These are phyloP conservation scores for Thrips palmi DNA, from an alignment of 1,140 invertebrate species.

Conservation along the genomic window DNA sequence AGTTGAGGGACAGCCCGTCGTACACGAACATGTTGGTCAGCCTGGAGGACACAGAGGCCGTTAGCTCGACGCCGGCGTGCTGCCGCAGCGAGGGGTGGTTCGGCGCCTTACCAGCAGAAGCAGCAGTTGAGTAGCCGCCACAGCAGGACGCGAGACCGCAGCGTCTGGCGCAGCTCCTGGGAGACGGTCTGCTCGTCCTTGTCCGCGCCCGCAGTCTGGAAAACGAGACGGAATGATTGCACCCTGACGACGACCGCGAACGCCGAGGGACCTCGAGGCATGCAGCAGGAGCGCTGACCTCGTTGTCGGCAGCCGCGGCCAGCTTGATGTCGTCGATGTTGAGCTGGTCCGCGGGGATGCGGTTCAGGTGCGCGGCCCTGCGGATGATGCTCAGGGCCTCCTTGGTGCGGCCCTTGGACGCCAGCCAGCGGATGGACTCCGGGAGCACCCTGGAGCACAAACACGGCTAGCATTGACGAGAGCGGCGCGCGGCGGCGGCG, in stretches of 20 bases:
- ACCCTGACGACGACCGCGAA: constrained; percentile 19
- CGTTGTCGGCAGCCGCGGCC: constrained; percentile 12
- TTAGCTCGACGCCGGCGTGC: constrained; percentile 1
- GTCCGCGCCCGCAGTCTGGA: background rate
- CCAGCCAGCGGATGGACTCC: constrained; percentile 41
- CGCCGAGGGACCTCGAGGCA: constrained; percentile 26
- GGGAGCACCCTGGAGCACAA: constrained; percentile 39
- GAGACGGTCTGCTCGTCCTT: background rate
- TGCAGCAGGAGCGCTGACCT: constrained; percentile 21
- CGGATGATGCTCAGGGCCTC: constrained; percentile 32
- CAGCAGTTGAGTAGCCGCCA: constrained; percentile 39
- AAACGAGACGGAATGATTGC: constrained; percentile 4
- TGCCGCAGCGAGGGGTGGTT: background rate
- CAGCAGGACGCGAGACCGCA: constrained; percentile 31
- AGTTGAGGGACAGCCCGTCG: constrained; percentile 49
- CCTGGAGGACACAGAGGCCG: constrained; percentile 27
- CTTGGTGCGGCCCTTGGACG: constrained; percentile 28
- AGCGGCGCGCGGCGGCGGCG: no score
- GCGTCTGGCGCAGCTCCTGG: background rate
- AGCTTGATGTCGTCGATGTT: constrained; percentile 19
- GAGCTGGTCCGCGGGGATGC: constrained; percentile 30
- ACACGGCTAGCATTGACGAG: background rate
- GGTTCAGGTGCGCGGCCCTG: constrained; percentile 30
- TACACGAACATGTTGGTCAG: constrained; percentile 47
- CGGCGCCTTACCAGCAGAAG: constrained; percentile 34